Evolutionary conservation across 2,113 vertebrate genomes (phyloP).

Genomic region (Hippocampus guttulatus): DNA sequence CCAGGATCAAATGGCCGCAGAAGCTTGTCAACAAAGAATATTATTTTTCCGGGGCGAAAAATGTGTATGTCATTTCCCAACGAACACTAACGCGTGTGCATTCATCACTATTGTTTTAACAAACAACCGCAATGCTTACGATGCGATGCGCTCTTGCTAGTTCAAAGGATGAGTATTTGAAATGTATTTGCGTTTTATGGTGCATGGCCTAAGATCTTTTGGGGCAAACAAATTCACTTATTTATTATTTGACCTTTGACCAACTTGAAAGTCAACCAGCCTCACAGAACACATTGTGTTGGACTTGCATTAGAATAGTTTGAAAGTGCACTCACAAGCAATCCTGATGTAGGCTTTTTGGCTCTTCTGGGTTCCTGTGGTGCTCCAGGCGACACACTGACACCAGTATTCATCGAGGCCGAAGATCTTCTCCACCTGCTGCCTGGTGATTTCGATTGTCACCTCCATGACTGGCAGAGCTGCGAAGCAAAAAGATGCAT

Average conservation of each 20-base stretch:
- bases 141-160: neutral
- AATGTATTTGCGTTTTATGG: neutral
- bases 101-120: neutral
- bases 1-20: neutral
- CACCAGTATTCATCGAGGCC: slow-evolving; percentile 98
- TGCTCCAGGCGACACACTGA: slow-evolving; percentile 98
- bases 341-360: slow-evolving; percentile 94
- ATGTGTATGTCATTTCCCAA: neutral
- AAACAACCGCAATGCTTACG: neutral
- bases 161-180: neutral
- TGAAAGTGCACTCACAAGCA: slow-evolving; percentile 82
- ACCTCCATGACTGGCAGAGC: slow-evolving; percentile 93
- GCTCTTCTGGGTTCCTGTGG: slow-evolving; percentile 96
- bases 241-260: neutral
- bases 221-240: neutral
- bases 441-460: slow-evolving; percentile 90
- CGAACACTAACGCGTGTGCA: neutral
- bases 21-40: neutral
- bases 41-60: neutral
- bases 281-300: neutral
- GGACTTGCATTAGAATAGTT: neutral
- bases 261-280: neutral
- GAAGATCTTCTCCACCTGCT: slow-evolving; percentile 98
- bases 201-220: neutral
- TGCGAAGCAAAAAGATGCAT: slow-evolving; percentile 54